phyloP scores from a whole-genome alignment of 2,888 invertebrate species.

The Epistrophe grossulariae region DNA sequence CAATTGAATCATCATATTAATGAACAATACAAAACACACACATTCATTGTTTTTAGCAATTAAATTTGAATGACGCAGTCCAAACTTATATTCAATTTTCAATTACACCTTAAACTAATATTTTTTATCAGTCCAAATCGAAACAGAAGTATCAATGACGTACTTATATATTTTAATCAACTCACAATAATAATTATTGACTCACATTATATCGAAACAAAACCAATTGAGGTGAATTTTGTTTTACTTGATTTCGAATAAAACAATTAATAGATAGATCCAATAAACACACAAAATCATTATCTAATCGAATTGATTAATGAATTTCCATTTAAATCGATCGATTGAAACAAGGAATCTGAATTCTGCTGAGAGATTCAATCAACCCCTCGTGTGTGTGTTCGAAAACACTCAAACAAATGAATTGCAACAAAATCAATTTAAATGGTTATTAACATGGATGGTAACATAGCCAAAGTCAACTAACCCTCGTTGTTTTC shows the following conservation, averaged over 20 bases:
- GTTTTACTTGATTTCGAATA: constrained; percentile 13
- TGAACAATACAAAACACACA: background rate
- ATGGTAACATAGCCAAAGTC: background rate
- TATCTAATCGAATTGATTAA: constrained; percentile 68
- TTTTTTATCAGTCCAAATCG: constrained; percentile 32
- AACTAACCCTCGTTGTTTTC: constrained; percentile 22
- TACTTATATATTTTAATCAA: background rate
- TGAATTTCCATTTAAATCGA: constrained; percentile 57
- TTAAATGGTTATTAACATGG: constrained; percentile 62
- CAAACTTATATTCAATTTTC: constrained; percentile 15
- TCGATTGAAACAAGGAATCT: constrained; percentile 44
- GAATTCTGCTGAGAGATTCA: background rate
- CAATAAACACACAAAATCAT: constrained; percentile 20
- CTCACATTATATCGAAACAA: constrained; percentile 32
- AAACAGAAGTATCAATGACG: constrained; percentile 56
- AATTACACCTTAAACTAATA: constrained; percentile 52
- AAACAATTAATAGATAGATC: constrained; percentile 27
- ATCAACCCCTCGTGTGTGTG: constrained; percentile 10
- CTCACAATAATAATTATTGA: constrained; percentile 19
- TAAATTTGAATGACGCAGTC: constrained; percentile 46
- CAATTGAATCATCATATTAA: constrained; percentile 12
- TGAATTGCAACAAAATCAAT: constrained; percentile 64
- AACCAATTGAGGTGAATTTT: constrained; percentile 9
- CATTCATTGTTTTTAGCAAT: constrained; percentile 22
- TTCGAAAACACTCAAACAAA: constrained; percentile 50